These are phyloP conservation scores for Megatriorchis doriae DNA, from an alignment of 2,113 vertebrate species.

Conservation along the genomic window DNA sequence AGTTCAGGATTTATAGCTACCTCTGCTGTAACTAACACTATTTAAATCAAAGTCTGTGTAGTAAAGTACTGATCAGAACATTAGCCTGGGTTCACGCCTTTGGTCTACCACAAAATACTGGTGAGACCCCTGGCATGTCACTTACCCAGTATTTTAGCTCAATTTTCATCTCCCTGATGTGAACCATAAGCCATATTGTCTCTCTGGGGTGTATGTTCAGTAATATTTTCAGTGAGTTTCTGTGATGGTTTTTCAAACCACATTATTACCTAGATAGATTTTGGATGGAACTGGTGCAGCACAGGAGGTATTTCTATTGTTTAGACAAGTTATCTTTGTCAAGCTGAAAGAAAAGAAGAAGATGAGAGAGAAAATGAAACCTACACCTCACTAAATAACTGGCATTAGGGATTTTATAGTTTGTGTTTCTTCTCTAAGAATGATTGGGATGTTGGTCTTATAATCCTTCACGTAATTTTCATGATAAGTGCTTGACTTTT, in stretches of 20 bases:
- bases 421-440: background rate
- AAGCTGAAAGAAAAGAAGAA: constrained; percentile 6
- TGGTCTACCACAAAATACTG: background rate
- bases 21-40: background rate
- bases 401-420: constrained; percentile 7
- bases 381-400: constrained; percentile 26
- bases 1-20: background rate
- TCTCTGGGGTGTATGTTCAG: background rate
- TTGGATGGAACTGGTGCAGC: background rate
- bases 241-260: constrained; percentile 25
- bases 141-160: constrained; percentile 1
- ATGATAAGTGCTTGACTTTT: constrained; percentile 38
- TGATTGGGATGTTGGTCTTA: background rate
- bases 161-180: background rate
- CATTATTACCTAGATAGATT: constrained; percentile 19
- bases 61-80: background rate
- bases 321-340: constrained; percentile 11
- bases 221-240: constrained; percentile 20
- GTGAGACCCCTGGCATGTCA: background rate
- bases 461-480: constrained; percentile 19
- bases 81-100: background rate
- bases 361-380: background rate
- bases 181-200: background rate
- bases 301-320: background rate
- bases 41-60: background rate